These are phyloP conservation scores for Pteronura brasiliensis DNA, from an alignment of 2,113 vertebrate genomes.

Conservation along the genomic window DNA sequence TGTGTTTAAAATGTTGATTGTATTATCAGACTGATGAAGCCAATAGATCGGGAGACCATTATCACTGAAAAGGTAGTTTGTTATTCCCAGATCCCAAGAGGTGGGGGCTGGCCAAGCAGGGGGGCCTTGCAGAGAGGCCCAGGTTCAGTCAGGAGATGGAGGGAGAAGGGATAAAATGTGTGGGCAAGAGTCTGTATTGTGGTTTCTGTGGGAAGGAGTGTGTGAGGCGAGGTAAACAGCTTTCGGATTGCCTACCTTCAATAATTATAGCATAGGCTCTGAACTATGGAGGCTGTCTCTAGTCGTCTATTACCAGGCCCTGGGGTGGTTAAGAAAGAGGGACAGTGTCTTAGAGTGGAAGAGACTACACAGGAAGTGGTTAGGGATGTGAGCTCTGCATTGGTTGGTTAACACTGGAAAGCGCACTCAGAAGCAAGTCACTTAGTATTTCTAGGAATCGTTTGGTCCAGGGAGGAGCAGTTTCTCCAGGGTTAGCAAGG, in stretches of 20 bases:
- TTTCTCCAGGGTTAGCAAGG: background rate
- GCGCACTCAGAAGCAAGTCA: background rate
- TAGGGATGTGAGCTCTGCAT: fast-evolving
- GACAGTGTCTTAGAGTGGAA: background rate
- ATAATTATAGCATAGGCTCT: background rate
- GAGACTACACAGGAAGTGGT: no score
- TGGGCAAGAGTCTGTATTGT: fast-evolving
- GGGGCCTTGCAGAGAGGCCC: background rate
- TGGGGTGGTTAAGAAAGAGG: background rate
- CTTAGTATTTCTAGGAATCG: background rate
- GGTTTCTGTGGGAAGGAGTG: background rate
- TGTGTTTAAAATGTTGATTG: background rate
- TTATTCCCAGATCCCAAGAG: background rate
- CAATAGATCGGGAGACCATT: background rate
- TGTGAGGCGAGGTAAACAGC: fast-evolving
- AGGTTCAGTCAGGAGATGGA: background rate
- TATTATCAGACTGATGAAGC: background rate
- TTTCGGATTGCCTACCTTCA: background rate
- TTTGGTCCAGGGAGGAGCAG: background rate
- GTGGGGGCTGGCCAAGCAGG: fast-evolving
- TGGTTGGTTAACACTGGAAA: background rate
- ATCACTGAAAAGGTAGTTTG: background rate
- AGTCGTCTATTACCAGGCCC: fast-evolving
- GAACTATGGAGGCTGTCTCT: background rate
- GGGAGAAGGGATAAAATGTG: background rate